These are phyloP conservation scores for Thereuonema tuberculata DNA, from an alignment of 1,140 invertebrate genomes.

Conservation along the genomic window DNA sequence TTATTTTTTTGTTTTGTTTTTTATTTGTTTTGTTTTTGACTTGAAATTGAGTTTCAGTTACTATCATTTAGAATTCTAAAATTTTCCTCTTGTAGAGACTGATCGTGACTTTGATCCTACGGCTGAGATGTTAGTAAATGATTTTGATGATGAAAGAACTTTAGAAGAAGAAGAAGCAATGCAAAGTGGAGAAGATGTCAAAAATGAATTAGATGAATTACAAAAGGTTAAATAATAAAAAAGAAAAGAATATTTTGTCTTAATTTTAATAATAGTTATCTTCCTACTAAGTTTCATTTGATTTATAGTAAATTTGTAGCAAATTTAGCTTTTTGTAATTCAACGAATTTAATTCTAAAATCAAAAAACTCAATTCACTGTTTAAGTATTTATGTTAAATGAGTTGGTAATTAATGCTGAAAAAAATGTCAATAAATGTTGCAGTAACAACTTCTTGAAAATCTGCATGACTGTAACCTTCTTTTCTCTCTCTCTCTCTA, in stretches of 20 bases:
- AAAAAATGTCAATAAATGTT: too few species aligned
- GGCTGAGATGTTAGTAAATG: slow-evolving; percentile 86
- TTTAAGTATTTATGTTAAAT: too few species aligned
- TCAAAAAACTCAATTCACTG: too few species aligned
- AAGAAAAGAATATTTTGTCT: background rate
- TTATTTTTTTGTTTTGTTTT: slow-evolving; percentile 9
- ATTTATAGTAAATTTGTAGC: too few species aligned
- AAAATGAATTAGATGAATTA: slow-evolving; percentile 73
- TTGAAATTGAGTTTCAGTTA: background rate
- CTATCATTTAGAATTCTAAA: background rate
- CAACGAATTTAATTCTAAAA: too few species aligned
- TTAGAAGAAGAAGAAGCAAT: slow-evolving; percentile 91
- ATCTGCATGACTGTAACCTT: too few species aligned
- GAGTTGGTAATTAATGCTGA: too few species aligned
- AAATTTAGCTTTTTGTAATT: too few species aligned
- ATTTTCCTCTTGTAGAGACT: slow-evolving; percentile 25
- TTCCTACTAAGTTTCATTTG: background rate
- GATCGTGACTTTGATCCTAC: slow-evolving; percentile 52
- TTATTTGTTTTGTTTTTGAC: background rate
- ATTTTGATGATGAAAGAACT: slow-evolving; percentile 91
- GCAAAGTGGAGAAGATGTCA: slow-evolving; percentile 69
- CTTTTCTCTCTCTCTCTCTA: too few species aligned
- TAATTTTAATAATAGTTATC: background rate
- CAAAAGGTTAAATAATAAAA: slow-evolving; percentile 45
- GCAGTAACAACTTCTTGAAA: too few species aligned